Base-by-base conservation (phyloP, 2,888 invertebrate species). In the Metellina segmentata region DNA sequence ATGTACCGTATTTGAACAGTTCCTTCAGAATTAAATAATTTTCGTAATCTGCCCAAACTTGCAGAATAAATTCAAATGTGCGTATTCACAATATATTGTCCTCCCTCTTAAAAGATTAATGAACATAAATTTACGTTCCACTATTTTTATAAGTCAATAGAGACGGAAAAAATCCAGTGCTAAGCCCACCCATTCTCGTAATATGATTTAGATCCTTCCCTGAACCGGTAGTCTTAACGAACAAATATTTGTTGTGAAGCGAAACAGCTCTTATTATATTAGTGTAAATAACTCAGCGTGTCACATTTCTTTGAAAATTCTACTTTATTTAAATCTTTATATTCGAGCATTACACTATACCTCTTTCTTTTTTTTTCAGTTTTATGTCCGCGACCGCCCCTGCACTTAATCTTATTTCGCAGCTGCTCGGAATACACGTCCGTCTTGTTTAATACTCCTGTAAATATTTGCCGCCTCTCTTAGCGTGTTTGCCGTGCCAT, bases 401-500 rank as follows among this genome's bases (percentile, higher is more conserved):
- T 19, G 77, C 49, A 77, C 77, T 85, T 85, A 85, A 85, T 85
- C 77, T 78, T 77, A 78, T 85, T 85, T 70, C 77, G 78, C 85
- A 85, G 85, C 85, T 85, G 85, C 34, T 53, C 70, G 9, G 78
- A 78, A 78, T 85, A 77, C 85, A 78, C n/a, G 49, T 6, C 53
- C 77, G 52, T 85, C 78, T 20, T 49, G 51, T 75, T 79, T 87
- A 87, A 87, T 87, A 71, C 81, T 8, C 79, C n/a, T 53, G 87
- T 79, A 87, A 87, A 87, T 87, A 87, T 87, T 87, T 87, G 87
- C 53, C 87, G 53, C 87, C 53, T 52, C 72, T 72, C 72, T 87
- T 79, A 20, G 53, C 19, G 19, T 87, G 79, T 87, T 87, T 87
- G 72, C 72, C 7, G 71, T 78, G 77, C 85, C 72, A 85, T 85